Evolutionary conservation across 2,113 vertebrate species (phyloP).

Genomic region (Anthoscopus minutus): DNA sequence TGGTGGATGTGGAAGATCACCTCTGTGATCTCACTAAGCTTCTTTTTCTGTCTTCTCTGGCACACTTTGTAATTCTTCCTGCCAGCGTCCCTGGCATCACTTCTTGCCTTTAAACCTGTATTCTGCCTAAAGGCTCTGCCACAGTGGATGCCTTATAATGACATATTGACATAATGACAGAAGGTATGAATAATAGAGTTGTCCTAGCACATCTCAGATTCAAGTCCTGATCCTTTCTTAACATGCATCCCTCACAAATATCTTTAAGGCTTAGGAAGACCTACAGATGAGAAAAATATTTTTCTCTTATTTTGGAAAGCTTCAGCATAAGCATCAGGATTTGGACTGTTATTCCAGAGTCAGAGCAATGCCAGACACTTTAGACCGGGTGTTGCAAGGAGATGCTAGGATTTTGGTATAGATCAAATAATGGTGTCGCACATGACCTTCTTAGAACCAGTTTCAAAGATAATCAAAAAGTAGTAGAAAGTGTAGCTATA

Average conservation of each 20-base stretch:
- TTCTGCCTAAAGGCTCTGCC: neutral
- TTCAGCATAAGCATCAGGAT: neutral
- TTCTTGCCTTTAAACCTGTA: neutral
- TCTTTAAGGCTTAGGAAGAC: neutral
- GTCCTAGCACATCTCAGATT: neutral
- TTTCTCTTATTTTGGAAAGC: neutral
- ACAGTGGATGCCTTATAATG: neutral
- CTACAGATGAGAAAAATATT: neutral
- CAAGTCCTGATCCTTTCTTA: neutral
- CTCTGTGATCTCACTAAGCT: neutral
- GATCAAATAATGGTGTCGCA: neutral
- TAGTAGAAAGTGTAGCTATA: neutral
- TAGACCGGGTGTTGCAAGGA: neutral
- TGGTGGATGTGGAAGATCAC: neutral
- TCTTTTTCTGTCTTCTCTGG: neutral
- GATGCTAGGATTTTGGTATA: neutral
- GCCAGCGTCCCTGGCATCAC: neutral
- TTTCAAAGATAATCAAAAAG: neutral
- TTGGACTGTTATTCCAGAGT: neutral
- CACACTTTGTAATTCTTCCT: neutral
- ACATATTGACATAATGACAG: neutral
- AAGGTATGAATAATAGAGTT: neutral
- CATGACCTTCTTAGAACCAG: neutral
- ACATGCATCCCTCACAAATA: neutral
- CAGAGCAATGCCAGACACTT: neutral